Evolutionary conservation across 2,888 invertebrate genomes (phyloP).

Genomic region (Nemotelus pantherinus): DNA sequence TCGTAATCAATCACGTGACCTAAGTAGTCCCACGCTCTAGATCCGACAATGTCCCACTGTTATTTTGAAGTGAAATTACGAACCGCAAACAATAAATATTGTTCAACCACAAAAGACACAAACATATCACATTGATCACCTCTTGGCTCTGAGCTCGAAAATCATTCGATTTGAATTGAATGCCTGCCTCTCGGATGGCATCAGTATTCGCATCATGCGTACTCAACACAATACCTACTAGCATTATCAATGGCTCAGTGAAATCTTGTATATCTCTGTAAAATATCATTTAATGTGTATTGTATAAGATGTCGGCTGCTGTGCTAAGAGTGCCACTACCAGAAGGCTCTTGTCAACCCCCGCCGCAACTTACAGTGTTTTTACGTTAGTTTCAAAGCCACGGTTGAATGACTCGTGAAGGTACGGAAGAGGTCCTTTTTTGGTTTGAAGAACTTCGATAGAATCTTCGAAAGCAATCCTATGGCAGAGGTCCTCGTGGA

Average conservation of each 20-base stretch:
- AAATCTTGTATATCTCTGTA: conserved; percentile 26
- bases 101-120: conserved; percentile 43
- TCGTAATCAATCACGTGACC: conserved; percentile 37
- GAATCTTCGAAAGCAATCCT: conserved; percentile 20
- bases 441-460: conserved; percentile 24
- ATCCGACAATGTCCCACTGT: conserved; percentile 34
- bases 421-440: conserved; percentile 35
- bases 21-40: conserved; percentile 44
- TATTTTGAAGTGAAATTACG: conserved; percentile 43
- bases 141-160: conserved; percentile 23
- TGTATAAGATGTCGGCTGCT: conserved; percentile 23
- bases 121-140: conserved; percentile 43
- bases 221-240: conserved; percentile 19
- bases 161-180: conserved; percentile 6
- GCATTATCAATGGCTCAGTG: conserved; percentile 10
- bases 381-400: conserved; percentile 15
- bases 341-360: conserved; percentile 25
- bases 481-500: background rate
- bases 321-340: conserved; percentile 16
- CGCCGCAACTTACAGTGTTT: conserved; percentile 21
- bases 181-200: conserved; percentile 1
- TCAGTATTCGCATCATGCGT: conserved; percentile 9
- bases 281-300: conserved; percentile 42
- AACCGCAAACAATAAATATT: conserved; percentile 40
- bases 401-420: conserved; percentile 16